Conservation (phyloP, 2,797 vertebrate species). For the Trachurus trachurus region DNA sequence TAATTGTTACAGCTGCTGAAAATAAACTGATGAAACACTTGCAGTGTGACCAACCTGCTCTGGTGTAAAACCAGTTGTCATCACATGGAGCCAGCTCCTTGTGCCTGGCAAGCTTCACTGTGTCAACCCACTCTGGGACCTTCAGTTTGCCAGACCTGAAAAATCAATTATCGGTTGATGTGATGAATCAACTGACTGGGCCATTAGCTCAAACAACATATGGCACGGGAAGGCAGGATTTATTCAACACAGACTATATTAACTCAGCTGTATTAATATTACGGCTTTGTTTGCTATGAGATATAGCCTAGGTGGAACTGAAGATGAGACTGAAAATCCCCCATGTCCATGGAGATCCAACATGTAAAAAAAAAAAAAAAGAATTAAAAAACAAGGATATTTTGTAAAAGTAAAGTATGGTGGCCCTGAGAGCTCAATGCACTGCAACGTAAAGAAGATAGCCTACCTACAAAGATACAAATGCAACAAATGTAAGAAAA, state of each 20-base stretch:
- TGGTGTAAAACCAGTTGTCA: conserved; percentile 92
- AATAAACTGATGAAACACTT: conserved; percentile 15
- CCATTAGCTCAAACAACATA: conserved; percentile 31
- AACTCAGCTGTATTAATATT: too few relatives aligned
- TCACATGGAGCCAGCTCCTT: conserved; percentile 89
- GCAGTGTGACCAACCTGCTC: conserved; percentile 83
- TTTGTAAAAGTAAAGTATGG: too few relatives aligned
- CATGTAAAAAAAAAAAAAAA: too few relatives aligned
- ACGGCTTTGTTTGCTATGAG: too few relatives aligned
- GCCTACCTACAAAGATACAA: too few relatives aligned
- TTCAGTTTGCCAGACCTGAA: conserved; percentile 91
- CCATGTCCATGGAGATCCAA: too few relatives aligned
- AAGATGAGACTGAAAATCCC: too few relatives aligned
- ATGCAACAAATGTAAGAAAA: too few relatives aligned
- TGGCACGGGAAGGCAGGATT: background rate
- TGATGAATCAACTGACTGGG: conserved; percentile 29
- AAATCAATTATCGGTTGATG: conserved; percentile 40
- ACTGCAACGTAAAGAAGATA: too few relatives aligned
- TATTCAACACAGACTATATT: conserved; percentile 1
- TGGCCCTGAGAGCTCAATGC: too few relatives aligned
- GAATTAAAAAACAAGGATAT: too few relatives aligned
- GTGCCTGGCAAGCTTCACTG: conserved; percentile 90
- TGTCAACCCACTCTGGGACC: conserved; percentile 92
- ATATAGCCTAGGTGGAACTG: too few relatives aligned
- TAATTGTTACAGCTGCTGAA: conserved; percentile 1